A percentile compares a stretch with the other conserved stretches of the same genome.
Evolutionary conservation across 2,888 invertebrate species (phyloP).

Genomic region (Liopterus haemorrhoidalis): DNA sequence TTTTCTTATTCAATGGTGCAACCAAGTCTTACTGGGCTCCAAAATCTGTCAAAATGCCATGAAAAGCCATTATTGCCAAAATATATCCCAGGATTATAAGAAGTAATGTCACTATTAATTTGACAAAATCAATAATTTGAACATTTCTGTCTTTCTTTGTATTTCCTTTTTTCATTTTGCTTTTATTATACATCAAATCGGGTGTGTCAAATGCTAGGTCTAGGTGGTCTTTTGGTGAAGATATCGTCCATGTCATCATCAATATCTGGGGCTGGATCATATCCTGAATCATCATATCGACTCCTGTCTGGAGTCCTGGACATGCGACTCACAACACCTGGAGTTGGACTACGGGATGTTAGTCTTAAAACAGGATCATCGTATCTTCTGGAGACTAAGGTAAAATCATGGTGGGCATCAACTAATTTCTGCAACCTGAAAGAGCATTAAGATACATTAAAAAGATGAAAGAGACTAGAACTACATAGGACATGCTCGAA

Average conservation of each 20-base stretch:
- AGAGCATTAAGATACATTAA: too few relatives aligned
- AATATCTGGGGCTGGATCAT: constrained; percentile 61
- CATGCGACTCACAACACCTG: constrained; percentile 43
- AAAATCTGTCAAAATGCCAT: too few relatives aligned
- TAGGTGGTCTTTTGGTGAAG: constrained; percentile 55
- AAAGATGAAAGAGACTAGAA: constrained; percentile 69
- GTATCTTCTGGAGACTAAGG: constrained; percentile 70
- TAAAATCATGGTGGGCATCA: constrained; percentile 82
- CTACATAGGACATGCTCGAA: constrained; percentile 64
- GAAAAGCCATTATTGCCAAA: too few relatives aligned
- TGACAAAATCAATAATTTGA: too few relatives aligned
- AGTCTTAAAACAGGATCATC: constrained; percentile 53
- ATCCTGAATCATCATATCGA: constrained; percentile 68
- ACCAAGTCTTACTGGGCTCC: too few relatives aligned
- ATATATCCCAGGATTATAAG: too few relatives aligned
- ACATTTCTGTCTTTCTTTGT: too few relatives aligned
- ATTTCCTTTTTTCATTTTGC: too few relatives aligned
- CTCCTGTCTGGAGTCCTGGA: constrained; percentile 49
- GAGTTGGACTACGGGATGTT: constrained; percentile 53
- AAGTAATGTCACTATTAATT: too few relatives aligned
- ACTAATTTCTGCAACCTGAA: constrained; percentile 78
- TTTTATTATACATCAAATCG: too few relatives aligned
- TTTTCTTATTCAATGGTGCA: too few relatives aligned
- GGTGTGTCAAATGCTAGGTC: too few relatives aligned
- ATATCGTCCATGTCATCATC: constrained; percentile 64